phyloP scores from a whole-genome alignment of 2,888 invertebrate genomes.

The Lottia scabra region DNA sequence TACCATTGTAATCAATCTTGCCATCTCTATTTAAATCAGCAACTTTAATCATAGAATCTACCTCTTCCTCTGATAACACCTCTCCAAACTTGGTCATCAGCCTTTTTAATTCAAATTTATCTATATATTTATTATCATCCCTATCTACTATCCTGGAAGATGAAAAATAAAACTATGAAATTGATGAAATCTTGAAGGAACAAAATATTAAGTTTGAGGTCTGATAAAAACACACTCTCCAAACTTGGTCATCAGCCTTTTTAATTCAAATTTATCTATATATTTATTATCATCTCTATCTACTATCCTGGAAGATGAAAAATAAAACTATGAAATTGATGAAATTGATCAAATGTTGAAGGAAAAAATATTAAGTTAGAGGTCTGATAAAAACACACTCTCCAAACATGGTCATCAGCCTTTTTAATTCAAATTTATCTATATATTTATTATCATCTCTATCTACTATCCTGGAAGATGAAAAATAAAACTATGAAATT shows the following conservation, averaged over 20 bases:
- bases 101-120: constrained; percentile 17
- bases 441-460: constrained; percentile 22
- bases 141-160: constrained; percentile 28
- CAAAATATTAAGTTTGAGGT: too few relatives aligned
- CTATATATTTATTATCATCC: constrained; percentile 21
- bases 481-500: too few relatives aligned
- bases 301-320: constrained; percentile 20
- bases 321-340: too few relatives aligned
- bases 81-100: constrained; percentile 27
- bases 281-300: constrained; percentile 24
- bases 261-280: constrained; percentile 21
- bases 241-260: constrained; percentile 14
- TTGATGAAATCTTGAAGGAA: too few relatives aligned
- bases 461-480: constrained; percentile 26
- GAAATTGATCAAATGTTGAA: too few relatives aligned
- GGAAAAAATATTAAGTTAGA: too few relatives aligned
- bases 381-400: constrained; percentile 22
- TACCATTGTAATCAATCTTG: constrained; percentile 28
- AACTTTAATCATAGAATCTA: constrained; percentile 23
- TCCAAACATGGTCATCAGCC: constrained; percentile 22
- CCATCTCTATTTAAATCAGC: constrained; percentile 29
- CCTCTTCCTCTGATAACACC: constrained; percentile 20
- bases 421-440: constrained; percentile 19
- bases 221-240: constrained; percentile 26
- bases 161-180: background rate